These are phyloP conservation scores for Parnassius glacialis DNA, from an alignment of 2,888 invertebrate genomes.

Conservation along the genomic window DNA sequence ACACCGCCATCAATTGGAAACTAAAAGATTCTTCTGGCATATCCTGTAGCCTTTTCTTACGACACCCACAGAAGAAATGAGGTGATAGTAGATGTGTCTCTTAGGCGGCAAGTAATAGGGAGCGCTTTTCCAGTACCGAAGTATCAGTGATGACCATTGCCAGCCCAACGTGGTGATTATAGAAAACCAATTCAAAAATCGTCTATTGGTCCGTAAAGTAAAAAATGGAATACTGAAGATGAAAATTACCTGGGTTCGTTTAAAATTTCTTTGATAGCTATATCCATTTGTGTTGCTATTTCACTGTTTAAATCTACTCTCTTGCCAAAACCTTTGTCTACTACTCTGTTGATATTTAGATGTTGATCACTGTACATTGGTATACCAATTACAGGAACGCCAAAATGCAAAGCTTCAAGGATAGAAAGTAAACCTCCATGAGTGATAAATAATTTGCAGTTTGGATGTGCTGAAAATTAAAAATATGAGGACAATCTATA, in stretches of 20 bases:
- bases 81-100: too few relatives aligned
- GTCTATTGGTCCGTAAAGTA: too few relatives aligned
- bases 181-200: too few relatives aligned
- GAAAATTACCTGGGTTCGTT: conserved; percentile 37
- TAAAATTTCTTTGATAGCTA: conserved; percentile 39
- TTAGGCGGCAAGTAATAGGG: too few relatives aligned
- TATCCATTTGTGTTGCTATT: conserved; percentile 36
- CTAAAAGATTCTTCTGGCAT: too few relatives aligned
- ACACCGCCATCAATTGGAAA: too few relatives aligned
- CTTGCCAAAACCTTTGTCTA: conserved; percentile 44
- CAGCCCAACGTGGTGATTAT: too few relatives aligned
- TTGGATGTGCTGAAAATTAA: conserved; percentile 48
- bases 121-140: too few relatives aligned
- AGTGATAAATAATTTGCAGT: conserved; percentile 50
- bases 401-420: conserved; percentile 48
- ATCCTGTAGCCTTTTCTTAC: too few relatives aligned
- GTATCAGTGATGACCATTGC: too few relatives aligned
- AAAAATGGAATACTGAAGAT: conserved; percentile 39
- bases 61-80: too few relatives aligned
- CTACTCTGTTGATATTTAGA: conserved; percentile 44
- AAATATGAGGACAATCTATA: too few relatives aligned
- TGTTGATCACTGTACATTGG: conserved; percentile 57
- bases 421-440: conserved; percentile 55
- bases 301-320: conserved; percentile 40
- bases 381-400: conserved; percentile 50